phyloP scores from a whole-genome alignment of 2,888 invertebrate genomes.

The Cephonodes hylas region DNA sequence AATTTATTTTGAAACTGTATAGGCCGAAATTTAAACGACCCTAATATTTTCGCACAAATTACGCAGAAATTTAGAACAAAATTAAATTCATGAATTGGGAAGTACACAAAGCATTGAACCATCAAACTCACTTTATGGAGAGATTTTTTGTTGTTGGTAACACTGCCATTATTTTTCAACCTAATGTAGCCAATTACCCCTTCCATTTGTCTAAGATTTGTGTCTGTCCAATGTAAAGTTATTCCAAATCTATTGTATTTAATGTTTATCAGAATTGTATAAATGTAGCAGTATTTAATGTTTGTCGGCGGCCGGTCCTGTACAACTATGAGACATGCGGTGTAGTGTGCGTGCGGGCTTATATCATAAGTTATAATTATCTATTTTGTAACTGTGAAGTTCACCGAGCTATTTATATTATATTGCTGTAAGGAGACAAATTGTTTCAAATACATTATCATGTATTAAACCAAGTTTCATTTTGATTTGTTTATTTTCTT shows the following conservation, averaged over 20 bases:
- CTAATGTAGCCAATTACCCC: too few species aligned
- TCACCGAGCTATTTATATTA: conserved; percentile 71
- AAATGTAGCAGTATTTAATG: not conserved
- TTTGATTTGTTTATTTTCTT: conserved; percentile 11
- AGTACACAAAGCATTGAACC: too few species aligned
- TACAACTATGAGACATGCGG: not conserved
- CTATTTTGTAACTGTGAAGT: conserved; percentile 75
- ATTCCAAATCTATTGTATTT: not conserved
- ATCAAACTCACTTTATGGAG: too few species aligned
- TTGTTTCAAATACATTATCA: conserved; percentile 75
- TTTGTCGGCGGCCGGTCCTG: not conserved
- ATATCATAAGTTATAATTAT: conserved; percentile 64
- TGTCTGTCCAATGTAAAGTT: too few species aligned
- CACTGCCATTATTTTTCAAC: too few species aligned
- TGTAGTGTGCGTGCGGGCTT: conserved; percentile 33
- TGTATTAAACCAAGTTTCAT: conserved; percentile 49
- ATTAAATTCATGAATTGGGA: too few species aligned
- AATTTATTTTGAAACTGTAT: too few species aligned
- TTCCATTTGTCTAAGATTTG: too few species aligned
- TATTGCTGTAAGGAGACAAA: conserved; percentile 56
- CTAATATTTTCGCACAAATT: not conserved
- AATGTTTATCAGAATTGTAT: not conserved
- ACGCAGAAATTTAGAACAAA: not conserved
- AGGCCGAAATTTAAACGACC: too few species aligned
- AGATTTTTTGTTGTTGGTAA: too few species aligned